These are phyloP conservation scores for Pristiophorus japonicus DNA, from an alignment of 2,113 vertebrate genomes.

Conservation along the genomic window DNA sequence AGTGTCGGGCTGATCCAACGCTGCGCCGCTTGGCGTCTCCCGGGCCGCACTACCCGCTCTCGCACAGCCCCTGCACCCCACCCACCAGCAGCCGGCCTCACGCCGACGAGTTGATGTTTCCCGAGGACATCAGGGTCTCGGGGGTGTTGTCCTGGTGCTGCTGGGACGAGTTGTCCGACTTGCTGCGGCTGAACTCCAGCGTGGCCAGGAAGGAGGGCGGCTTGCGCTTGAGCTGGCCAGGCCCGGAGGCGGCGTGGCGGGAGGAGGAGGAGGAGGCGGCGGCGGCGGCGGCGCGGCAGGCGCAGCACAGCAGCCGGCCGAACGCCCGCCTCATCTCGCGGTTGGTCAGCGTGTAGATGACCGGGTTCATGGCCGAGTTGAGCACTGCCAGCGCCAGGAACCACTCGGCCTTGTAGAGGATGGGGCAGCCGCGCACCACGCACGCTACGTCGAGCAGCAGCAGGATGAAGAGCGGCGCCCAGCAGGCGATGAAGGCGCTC, in stretches of 20 bases:
- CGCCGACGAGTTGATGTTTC: conserved; percentile 79
- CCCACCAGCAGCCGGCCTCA: conserved; percentile 48
- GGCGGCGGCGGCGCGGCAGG: conserved; percentile 59
- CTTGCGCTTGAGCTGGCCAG: conserved; percentile 58
- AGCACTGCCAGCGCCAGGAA: conserved; percentile 90
- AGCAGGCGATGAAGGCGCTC: conserved; percentile 92
- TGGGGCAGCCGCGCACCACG: conserved; percentile 67
- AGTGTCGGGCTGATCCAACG: neutral
- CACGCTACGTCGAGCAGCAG: conserved; percentile 90
- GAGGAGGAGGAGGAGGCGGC: conserved; percentile 46
- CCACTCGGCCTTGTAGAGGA: conserved; percentile 88
- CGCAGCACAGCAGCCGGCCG: conserved; percentile 77
- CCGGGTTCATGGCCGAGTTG: conserved; percentile 94
- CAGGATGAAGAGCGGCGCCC: conserved; percentile 94
- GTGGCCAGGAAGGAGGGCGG: conserved; percentile 78
- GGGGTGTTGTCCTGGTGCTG: conserved; percentile 85
- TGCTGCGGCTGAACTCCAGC: conserved; percentile 87
- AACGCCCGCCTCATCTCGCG: conserved; percentile 96
- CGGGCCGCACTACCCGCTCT: neutral
- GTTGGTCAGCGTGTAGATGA: conserved; percentile 95
- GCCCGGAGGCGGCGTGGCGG: conserved; percentile 37
- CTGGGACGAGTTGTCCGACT: conserved; percentile 91
- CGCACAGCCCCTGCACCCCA: neutral
- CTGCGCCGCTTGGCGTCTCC: too few species aligned
- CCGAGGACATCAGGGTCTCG: conserved; percentile 78